Evolutionary conservation across 2,797 vertebrate species (phyloP).

Genomic region (Acridotheres tristis): DNA sequence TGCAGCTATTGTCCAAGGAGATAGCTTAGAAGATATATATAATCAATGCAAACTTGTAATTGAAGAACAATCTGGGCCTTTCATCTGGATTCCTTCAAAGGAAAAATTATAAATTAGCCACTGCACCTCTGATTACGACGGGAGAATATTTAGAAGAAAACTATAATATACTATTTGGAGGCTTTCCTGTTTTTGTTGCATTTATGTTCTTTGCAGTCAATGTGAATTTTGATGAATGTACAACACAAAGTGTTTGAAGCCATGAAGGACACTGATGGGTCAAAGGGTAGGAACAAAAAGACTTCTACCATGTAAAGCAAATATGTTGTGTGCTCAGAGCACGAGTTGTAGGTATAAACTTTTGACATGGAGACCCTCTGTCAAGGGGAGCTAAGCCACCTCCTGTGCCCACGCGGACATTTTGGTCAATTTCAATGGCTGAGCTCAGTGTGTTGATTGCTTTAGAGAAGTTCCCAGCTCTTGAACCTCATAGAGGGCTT

Average conservation of each 20-base stretch:
- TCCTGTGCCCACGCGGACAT: constrained; percentile 67
- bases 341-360: constrained; percentile 70
- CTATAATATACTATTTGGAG: constrained; percentile 86
- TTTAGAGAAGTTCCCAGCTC: constrained; percentile 79
- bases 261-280: constrained; percentile 80
- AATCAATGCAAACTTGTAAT: constrained; percentile 98
- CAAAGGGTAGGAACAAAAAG: constrained; percentile 75
- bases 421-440: constrained; percentile 70
- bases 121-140: constrained; percentile 80
- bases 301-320: constrained; percentile 62
- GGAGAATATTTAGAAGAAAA: constrained; percentile 86
- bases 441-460: constrained; percentile 76
- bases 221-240: constrained; percentile 98
- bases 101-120: constrained; percentile 94
- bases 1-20: constrained; percentile 96
- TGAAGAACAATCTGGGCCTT: constrained; percentile 98
- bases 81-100: constrained; percentile 99
- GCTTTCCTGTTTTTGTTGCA: constrained; percentile 82
- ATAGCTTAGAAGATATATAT: constrained; percentile 98
- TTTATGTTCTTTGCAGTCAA: constrained; percentile 88
- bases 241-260: constrained; percentile 88
- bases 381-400: constrained; percentile 64
- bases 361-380: constrained; percentile 63
- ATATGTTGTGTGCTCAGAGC: constrained; percentile 68
- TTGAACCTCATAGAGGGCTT: constrained; percentile 70